Evolutionary conservation across 1,140 invertebrate species (phyloP).

Genomic region (Whitmania pigra): DNA sequence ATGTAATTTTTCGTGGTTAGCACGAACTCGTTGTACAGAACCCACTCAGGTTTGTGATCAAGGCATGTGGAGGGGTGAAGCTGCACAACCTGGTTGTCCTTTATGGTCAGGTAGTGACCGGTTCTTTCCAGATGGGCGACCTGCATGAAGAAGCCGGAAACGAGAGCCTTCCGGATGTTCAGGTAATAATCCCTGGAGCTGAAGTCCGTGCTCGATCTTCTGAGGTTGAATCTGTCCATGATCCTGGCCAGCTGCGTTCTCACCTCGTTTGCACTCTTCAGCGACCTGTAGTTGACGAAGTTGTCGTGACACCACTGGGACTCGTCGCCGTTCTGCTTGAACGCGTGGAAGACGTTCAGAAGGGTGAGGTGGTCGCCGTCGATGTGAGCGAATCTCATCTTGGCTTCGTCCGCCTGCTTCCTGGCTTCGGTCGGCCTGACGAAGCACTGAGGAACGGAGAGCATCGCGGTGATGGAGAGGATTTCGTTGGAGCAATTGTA

Average conservation of each 20-base stretch:
- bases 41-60: conserved; percentile 99
- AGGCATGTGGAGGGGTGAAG: conserved; percentile 95
- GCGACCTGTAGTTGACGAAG: conserved; percentile 92
- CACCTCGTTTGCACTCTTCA: conserved; percentile 83
- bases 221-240: conserved; percentile 84
- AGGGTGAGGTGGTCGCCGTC: conserved; percentile 95
- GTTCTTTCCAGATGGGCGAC: conserved; percentile 86
- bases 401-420: conserved; percentile 95
- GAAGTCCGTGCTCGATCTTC: conserved; percentile 83
- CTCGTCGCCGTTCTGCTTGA: conserved; percentile 89
- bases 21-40: conserved; percentile 99
- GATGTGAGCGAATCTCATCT: conserved; percentile 97
- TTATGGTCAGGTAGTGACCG: conserved; percentile 93
- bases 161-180: conserved; percentile 92
- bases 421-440: conserved; percentile 96
- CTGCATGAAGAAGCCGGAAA: conserved; percentile 99
- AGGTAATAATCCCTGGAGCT: conserved; percentile 96
- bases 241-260: conserved; percentile 67
- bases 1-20: conserved; percentile 99
- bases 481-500: conserved; percentile 99
- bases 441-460: conserved; percentile 99
- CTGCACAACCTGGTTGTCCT: conserved; percentile 97
- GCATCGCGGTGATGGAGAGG: conserved; percentile 94
- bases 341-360: conserved; percentile 90
- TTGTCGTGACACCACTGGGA: conserved; percentile 98